These are phyloP conservation scores for Eurypyga helias DNA, from an alignment of 2,113 vertebrate genomes.

Conservation along the genomic window DNA sequence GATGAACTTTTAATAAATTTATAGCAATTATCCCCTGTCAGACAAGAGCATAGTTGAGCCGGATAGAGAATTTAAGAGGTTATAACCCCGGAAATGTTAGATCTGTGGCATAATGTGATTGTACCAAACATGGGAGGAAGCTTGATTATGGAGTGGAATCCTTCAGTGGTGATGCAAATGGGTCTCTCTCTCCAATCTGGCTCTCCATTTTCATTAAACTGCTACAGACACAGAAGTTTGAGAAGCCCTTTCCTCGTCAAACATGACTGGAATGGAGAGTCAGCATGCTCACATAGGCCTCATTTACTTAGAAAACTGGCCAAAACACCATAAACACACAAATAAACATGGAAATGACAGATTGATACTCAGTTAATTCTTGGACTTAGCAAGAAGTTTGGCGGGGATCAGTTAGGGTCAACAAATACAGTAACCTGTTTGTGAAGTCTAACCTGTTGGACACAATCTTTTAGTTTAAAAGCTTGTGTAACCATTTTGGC, in stretches of 20 bases:
- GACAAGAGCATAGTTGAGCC: neutral
- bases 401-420: neutral
- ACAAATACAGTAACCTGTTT: neutral
- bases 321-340: neutral
- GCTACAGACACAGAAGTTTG: neutral
- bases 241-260: neutral
- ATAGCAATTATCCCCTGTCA: neutral
- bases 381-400: neutral
- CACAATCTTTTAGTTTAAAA: neutral
- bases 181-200: neutral
- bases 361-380: neutral
- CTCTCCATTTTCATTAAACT: neutral
- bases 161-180: neutral
- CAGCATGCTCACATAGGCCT: neutral
- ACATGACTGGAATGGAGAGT: neutral
- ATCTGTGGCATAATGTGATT: neutral
- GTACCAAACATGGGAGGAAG: neutral
- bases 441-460: neutral
- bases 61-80: neutral
- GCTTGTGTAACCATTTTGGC: neutral
- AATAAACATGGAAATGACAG: neutral
- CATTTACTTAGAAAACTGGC: neutral
- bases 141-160: neutral
- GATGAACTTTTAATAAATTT: neutral
- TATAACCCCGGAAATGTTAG: neutral